A percentile compares a stretch with the other conserved stretches of the same genome.
phyloP scores from a whole-genome alignment of 2,113 vertebrate species.

The Rhizomys pruinosus region DNA sequence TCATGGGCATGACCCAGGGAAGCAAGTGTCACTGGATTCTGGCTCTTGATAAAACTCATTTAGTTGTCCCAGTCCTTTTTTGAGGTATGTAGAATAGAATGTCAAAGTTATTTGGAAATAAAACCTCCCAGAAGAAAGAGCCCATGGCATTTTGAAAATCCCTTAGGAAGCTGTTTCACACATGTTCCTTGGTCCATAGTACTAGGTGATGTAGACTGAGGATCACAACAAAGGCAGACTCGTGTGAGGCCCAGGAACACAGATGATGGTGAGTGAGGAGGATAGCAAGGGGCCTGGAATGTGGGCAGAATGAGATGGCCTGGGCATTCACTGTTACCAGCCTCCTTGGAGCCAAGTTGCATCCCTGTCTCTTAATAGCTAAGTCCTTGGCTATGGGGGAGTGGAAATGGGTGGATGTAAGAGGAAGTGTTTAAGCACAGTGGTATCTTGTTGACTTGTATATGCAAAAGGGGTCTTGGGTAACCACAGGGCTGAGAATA shows the following conservation, averaged over 20 bases:
- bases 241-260: not conserved
- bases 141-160: not conserved
- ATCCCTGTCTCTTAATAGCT: not conserved
- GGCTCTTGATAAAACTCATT: not conserved
- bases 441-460: slow-evolving; percentile 40
- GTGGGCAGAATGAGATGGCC: rapidly evolving
- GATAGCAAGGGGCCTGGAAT: not conserved
- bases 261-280: slow-evolving; percentile 54
- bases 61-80: not conserved
- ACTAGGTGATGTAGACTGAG: not conserved
- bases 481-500: slow-evolving; percentile 62
- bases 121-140: not conserved
- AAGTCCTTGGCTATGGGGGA: not conserved
- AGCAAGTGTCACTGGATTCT: not conserved
- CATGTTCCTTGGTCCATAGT: not conserved
- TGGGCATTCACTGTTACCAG: not conserved
- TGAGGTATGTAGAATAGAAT: not conserved
- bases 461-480: slow-evolving; percentile 54
- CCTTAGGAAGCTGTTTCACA: not conserved
- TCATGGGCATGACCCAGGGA: not conserved
- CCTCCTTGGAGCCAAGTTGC: not conserved
- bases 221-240: slow-evolving; percentile 16
- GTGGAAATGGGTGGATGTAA: slow-evolving; percentile 12
- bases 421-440: slow-evolving; percentile 51
- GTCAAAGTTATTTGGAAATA: not conserved